A percentile compares a stretch with the other conserved stretches of the same genome.
Conservation (phyloP, 2,888 invertebrate genomes). For the Drosophila kambysellisi region DNA sequence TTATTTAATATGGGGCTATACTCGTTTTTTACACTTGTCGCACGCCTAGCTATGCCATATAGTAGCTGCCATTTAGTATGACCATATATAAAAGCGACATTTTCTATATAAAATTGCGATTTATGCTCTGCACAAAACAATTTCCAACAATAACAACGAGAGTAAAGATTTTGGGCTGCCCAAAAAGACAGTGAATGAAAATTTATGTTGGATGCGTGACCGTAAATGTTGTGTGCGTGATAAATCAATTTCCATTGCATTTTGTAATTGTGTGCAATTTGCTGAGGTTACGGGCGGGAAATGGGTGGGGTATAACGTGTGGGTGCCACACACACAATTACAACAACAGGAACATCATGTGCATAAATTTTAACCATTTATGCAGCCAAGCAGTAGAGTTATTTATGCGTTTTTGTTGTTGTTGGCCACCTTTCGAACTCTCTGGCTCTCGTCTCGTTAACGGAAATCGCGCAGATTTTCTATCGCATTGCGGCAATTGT, state of each 20-base stretch:
- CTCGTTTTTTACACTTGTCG: conserved; percentile 6
- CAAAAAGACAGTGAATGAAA: conserved; percentile 75
- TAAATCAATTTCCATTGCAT: conserved; percentile 79
- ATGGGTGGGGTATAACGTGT: background rate
- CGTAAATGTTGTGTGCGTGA: conserved; percentile 77
- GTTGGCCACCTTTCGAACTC: conserved; percentile 37
- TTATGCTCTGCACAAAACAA: conserved; percentile 67
- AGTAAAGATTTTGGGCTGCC: conserved; percentile 46
- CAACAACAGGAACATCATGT: conserved; percentile 26
- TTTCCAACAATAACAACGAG: conserved; percentile 53
- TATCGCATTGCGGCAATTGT: conserved; percentile 72
- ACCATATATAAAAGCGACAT: conserved; percentile 12
- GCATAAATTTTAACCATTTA: conserved; percentile 70
- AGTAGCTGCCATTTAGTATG: conserved; percentile 17
- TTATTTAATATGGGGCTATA: conserved; percentile 37
- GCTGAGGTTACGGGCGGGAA: conserved; percentile 19
- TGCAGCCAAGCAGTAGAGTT: conserved; percentile 50
- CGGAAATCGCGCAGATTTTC: conserved; percentile 69
- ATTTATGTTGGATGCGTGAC: conserved; percentile 77
- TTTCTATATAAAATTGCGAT: conserved; percentile 66
- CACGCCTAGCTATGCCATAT: conserved; percentile 7
- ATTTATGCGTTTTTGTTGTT: conserved; percentile 61
- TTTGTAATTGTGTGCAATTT: conserved; percentile 76
- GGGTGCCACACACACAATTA: conserved; percentile 10
- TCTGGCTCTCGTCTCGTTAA: conserved; percentile 42